Conservation (phyloP, 2,797 vertebrate genomes). For the Gouania willdenowi region DNA sequence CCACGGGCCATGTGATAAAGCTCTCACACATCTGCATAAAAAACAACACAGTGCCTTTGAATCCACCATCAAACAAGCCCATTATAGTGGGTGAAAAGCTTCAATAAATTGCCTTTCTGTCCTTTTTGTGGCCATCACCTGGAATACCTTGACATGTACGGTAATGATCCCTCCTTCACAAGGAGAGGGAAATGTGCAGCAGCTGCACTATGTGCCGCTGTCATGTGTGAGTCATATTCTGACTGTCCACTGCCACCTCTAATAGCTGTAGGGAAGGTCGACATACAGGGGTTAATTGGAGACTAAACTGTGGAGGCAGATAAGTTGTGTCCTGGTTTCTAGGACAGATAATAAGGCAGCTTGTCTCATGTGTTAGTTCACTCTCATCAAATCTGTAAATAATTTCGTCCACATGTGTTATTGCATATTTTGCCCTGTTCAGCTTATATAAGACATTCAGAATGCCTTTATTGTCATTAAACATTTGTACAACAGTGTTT, state of each 20-base stretch:
- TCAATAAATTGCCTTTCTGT: not conserved
- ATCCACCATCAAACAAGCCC: not conserved
- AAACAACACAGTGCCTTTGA: not conserved
- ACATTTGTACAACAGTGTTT: too few species aligned
- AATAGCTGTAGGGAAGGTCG: slow-evolving; percentile 31
- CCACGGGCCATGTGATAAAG: slow-evolving; percentile 3
- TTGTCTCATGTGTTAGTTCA: slow-evolving; percentile 47
- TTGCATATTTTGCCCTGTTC: not conserved
- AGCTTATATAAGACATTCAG: not conserved
- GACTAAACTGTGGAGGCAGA: slow-evolving; percentile 32
- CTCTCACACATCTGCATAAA: not conserved
- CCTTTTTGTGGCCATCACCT: slow-evolving; percentile 3
- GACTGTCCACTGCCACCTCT: slow-evolving; percentile 33
- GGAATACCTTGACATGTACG: not conserved
- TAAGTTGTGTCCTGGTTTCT: slow-evolving; percentile 33
- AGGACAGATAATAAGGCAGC: slow-evolving; percentile 40
- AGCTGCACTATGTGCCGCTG: slow-evolving; percentile 11
- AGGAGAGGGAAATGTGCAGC: not conserved
- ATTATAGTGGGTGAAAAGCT: not conserved
- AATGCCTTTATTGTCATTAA: too few species aligned
- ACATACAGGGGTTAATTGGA: slow-evolving; percentile 44
- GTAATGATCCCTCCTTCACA: slow-evolving; percentile 5
- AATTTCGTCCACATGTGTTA: slow-evolving; percentile 11
- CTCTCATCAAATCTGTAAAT: slow-evolving; percentile 28
- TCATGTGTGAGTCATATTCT: slow-evolving; percentile 24